A percentile compares a stretch with the other conserved stretches of the same genome.
phyloP scores from a whole-genome alignment of 2,888 invertebrate species.

The Galerucella pusilla region DNA sequence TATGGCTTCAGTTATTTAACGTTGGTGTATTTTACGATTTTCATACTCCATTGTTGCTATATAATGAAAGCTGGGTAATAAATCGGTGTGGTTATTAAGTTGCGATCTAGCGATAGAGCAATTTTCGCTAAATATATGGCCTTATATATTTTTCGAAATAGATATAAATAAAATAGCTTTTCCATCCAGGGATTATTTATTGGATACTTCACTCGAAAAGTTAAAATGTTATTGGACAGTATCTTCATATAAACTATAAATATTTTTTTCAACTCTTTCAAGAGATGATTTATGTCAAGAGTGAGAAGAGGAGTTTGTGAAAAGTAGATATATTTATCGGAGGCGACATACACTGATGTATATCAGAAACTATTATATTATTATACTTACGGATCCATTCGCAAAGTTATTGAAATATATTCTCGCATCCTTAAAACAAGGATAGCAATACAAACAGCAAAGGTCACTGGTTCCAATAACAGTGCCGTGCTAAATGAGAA shows the following conservation, averaged over 20 bases:
- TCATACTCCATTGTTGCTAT: constrained; percentile 16
- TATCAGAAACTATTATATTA: no score
- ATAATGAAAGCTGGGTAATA: constrained; percentile 28
- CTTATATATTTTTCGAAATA: constrained; percentile 15
- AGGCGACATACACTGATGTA: no score
- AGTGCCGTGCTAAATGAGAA: no score
- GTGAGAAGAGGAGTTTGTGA: no score
- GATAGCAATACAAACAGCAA: no score
- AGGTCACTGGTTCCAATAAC: no score
- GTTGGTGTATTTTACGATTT: not conserved
- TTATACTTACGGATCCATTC: no score
- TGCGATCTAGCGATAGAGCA: constrained; percentile 33
- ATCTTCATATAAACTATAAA: not conserved
- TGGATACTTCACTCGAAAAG: not conserved
- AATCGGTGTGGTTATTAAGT: constrained; percentile 28
- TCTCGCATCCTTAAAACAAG: no score
- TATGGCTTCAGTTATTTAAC: not conserved
- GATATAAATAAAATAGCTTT: not conserved
- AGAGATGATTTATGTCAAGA: no score
- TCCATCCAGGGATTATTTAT: not conserved
- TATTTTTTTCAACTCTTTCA: not conserved
- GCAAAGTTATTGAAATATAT: no score
- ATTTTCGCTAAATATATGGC: constrained; percentile 31
- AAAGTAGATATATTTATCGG: no score
- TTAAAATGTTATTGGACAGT: not conserved